Base-by-base conservation (phyloP, 2,797 vertebrate species). In the Melanotaenia boesemani region DNA sequence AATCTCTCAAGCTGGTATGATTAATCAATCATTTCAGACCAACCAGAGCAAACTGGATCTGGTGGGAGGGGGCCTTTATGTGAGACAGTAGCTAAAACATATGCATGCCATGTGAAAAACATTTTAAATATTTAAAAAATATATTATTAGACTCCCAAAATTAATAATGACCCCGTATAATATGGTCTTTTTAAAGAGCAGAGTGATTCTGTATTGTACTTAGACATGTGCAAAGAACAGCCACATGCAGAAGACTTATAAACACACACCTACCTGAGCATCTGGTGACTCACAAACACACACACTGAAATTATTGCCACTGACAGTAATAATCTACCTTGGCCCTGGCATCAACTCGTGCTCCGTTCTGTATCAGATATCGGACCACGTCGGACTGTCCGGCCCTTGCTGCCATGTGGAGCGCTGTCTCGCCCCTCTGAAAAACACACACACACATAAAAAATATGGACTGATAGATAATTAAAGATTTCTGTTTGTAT, bases 391-490 rank as follows among this genome's bases (percentile, higher is more conserved):
- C 96, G 0, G 97, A 95, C 68, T 99, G 98, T 77, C 98, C 98
- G 0, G 98, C 98, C 48, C 98, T 94, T 63, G 98, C 97, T 9
- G 98, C 98, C 98, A 99, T 99, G 91, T 99, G 98, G 73, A 99
- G 94, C 0, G 98, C 97, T 0, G 98, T 99, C 91, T 99, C 98
- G 82, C 98, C 98, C 87, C 98, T 96, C 97, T 99, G 93, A 28
- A 85, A 85, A 0, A 69, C 30, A 84, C 60, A 76, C 76, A 76
- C 68, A 77, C 54, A 63, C n/a, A 54, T 28, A 15, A 70, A 4
- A 48, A 59, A 65, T 20, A 70, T 30, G 52, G 63, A 39, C 28
- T 68, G 12, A 70, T 9, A 37, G 16, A 67, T 74, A 66, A 24
- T 64, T 66, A 52, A 75, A 81, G 71, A 41, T 26, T 16, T 8